phyloP scores from a whole-genome alignment of 2,888 invertebrate species.

The Aleiodes leptofemur region DNA sequence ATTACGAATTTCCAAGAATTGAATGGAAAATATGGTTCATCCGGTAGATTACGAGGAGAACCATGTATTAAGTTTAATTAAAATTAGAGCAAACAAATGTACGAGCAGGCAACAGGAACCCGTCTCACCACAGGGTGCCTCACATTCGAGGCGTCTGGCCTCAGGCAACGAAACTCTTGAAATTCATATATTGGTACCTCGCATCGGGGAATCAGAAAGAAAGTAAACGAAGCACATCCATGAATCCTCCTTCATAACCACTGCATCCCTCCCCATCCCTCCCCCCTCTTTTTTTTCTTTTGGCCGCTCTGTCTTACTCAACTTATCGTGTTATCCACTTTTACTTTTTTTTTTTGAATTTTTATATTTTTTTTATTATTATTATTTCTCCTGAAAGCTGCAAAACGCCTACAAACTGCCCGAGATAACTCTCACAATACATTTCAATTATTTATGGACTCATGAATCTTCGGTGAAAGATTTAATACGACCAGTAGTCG shows the following conservation, averaged over 20 bases:
- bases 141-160: constrained; percentile 57
- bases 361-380: too few relatives aligned
- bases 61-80: constrained; percentile 66
- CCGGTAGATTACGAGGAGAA: constrained; percentile 60
- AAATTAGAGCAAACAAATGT: constrained; percentile 68
- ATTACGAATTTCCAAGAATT: constrained; percentile 18
- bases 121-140: constrained; percentile 63
- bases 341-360: too few relatives aligned
- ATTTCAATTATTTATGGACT: constrained; percentile 58
- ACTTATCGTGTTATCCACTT: constrained; percentile 8
- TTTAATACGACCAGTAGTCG: constrained; percentile 57
- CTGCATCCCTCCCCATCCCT: background rate
- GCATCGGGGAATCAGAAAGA: constrained; percentile 32
- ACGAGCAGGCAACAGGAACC: constrained; percentile 52
- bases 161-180: constrained; percentile 57
- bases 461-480: constrained; percentile 57
- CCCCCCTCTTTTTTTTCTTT: constrained; percentile 17
- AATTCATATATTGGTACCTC: constrained; percentile 34
- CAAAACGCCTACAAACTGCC: constrained; percentile 38
- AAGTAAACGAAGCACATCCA: background rate
- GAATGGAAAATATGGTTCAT: constrained; percentile 36
- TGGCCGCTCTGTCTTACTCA: constrained; percentile 19
- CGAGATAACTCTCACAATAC: constrained; percentile 51
- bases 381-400: background rate
- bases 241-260: constrained; percentile 39